Evolutionary conservation across 2,797 vertebrate species (phyloP).

Genomic region (Synaphobranchus kaupii): DNA sequence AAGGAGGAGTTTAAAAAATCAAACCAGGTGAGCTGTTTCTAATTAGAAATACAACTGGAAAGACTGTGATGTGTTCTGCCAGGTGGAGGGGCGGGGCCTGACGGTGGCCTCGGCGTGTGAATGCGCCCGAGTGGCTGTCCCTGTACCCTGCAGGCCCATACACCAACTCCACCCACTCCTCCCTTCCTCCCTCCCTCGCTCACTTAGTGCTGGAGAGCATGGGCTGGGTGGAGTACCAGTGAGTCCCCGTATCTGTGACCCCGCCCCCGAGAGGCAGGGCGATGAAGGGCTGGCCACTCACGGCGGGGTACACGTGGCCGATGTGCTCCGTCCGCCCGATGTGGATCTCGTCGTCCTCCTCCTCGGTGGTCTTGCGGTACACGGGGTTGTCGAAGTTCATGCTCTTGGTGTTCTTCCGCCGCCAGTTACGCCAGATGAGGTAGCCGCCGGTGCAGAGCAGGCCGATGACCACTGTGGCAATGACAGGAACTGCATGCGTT

Average conservation of each 20-base stretch:
- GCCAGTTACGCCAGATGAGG: slow-evolving; percentile 99
- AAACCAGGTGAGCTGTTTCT: neutral
- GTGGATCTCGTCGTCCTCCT: slow-evolving; percentile 96
- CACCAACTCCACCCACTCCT: neutral
- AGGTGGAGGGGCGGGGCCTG: neutral
- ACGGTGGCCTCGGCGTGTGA: neutral
- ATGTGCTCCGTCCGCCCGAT: slow-evolving; percentile 90
- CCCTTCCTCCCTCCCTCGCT: slow-evolving; percentile 37
- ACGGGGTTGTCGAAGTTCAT: slow-evolving; percentile 99
- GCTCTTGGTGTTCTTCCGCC: slow-evolving; percentile 97
- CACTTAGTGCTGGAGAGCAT: slow-evolving; percentile 75
- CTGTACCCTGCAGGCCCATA: slow-evolving; percentile 48
- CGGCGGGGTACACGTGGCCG: slow-evolving; percentile 95
- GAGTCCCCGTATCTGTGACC: slow-evolving; percentile 75
- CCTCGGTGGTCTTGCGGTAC: slow-evolving; percentile 91
- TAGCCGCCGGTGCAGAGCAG: slow-evolving; percentile 89
- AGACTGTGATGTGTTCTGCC: slow-evolving; percentile 4
- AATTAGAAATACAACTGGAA: neutral
- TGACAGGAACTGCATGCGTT: slow-evolving; percentile 84
- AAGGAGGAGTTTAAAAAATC: neutral
- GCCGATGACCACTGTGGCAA: slow-evolving; percentile 88
- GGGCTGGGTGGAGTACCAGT: slow-evolving; percentile 79
- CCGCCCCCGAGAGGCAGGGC: slow-evolving; percentile 74
- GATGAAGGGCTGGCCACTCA: slow-evolving; percentile 85
- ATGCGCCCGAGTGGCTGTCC: slow-evolving; percentile 30